Evolutionary conservation across 2,797 vertebrate species (phyloP).

Genomic region (Pangasius djambal): DNA sequence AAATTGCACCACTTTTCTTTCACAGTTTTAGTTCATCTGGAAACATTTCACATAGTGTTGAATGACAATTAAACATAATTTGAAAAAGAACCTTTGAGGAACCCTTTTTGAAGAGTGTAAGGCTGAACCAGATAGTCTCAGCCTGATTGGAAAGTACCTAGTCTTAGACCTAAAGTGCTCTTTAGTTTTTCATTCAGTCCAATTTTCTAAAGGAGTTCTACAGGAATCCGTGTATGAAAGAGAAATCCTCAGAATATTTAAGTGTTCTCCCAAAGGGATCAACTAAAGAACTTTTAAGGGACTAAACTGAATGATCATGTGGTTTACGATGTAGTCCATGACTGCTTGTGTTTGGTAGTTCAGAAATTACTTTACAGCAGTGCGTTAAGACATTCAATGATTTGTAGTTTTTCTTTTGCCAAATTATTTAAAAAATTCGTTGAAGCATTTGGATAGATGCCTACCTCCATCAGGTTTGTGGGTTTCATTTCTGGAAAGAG

Average conservation of each 20-base stretch:
- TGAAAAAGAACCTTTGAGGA: not conserved
- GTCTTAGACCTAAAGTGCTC: not conserved
- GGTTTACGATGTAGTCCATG: not conserved
- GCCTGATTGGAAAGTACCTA: not conserved
- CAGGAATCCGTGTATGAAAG: not conserved
- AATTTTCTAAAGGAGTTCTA: not conserved
- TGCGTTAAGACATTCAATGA: not conserved
- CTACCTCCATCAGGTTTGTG: conserved; percentile 35
- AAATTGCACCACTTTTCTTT: too few species aligned
- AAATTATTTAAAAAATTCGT: not conserved
- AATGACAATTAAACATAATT: not conserved
- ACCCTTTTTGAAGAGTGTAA: not conserved
- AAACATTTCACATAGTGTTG: not conserved
- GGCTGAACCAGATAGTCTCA: not conserved
- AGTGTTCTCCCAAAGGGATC: not conserved
- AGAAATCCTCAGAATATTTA: not conserved
- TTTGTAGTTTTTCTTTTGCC: not conserved
- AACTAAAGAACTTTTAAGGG: not conserved
- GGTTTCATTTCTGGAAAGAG: conserved; percentile 54
- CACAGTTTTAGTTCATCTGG: not conserved
- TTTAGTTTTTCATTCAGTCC: too few species aligned
- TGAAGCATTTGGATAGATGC: not conserved
- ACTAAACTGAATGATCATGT: not conserved
- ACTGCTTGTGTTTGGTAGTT: not conserved
- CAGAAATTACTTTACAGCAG: not conserved